Percentiles rank a stretch among this genome's conserved stretches.
Conservation (phyloP, 2,797 vertebrate genomes). For the Pseudochirops cupreus region DNA sequence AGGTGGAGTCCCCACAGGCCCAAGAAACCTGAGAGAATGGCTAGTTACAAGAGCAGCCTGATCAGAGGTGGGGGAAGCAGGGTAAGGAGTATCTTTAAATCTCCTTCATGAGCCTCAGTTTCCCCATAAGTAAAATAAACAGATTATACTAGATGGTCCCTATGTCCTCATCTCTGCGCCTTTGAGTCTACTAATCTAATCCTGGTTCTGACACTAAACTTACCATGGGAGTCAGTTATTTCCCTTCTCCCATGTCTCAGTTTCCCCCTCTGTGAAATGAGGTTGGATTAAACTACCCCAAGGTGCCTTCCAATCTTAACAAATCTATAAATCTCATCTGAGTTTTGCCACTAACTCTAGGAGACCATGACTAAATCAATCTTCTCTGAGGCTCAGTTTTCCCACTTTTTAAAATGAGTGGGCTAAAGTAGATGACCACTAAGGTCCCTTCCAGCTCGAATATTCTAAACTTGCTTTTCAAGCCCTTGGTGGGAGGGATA, state of each 20-base stretch:
- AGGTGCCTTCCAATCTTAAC: too few relatives aligned
- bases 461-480: not conserved
- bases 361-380: not conserved
- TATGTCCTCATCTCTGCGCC: not conserved
- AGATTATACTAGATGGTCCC: too few relatives aligned
- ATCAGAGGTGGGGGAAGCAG: not conserved
- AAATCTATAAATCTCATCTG: not conserved
- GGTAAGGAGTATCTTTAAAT: not conserved
- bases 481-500: not conserved
- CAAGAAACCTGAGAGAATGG: slow-evolving; percentile 75
- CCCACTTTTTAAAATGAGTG: not conserved
- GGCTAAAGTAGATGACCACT: not conserved
- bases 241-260: not conserved
- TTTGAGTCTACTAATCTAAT: too few relatives aligned
- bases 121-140: not conserved
- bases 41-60: slow-evolving; percentile 5
- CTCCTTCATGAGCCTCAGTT: not conserved
- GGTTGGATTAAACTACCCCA: not conserved
- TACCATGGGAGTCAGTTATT: not conserved
- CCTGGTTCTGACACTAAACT: not conserved
- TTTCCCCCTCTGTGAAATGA: not conserved
- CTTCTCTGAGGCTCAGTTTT: not conserved
- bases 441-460: not conserved
- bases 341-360: not conserved
- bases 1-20: not conserved